Conservation (phyloP, 1,140 invertebrate species). For the Leptopilina clavipes region DNA sequence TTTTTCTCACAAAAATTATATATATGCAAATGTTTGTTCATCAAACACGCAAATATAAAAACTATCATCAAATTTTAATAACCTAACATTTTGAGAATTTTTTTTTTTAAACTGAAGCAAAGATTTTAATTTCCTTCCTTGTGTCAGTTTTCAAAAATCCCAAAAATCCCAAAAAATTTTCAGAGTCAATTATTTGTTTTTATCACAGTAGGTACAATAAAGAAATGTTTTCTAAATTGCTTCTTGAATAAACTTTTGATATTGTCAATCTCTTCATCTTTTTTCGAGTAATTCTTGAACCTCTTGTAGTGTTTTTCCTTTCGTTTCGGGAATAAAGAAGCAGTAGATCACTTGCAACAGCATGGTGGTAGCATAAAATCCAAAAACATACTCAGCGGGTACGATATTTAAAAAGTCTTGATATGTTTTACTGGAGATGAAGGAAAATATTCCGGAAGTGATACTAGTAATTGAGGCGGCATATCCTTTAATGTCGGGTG, state of each 20-base stretch:
- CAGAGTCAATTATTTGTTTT: no score
- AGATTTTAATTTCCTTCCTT: no score
- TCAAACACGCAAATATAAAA: neutral
- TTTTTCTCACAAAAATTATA: neutral
- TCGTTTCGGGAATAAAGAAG: slow-evolving; percentile 86
- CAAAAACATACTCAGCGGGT: slow-evolving; percentile 82
- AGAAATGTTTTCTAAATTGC: neutral
- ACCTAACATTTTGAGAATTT: no score
- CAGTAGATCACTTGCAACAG: slow-evolving; percentile 79
- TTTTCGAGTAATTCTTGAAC: slow-evolving; percentile 52
- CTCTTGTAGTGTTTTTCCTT: slow-evolving; percentile 81
- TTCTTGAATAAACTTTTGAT: neutral
- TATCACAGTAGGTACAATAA: no score
- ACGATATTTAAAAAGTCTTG: slow-evolving; percentile 78
- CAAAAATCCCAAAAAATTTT: no score
- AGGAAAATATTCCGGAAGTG: slow-evolving; percentile 83
- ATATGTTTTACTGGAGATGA: slow-evolving; percentile 85
- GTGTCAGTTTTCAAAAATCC: no score
- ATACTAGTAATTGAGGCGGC: slow-evolving; percentile 83
- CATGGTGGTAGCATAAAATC: slow-evolving; percentile 82
- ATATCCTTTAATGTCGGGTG: slow-evolving; percentile 80
- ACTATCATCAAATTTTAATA: no score
- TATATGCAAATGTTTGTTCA: slow-evolving; percentile 12
- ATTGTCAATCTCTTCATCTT: neutral
- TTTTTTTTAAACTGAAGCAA: no score